A percentile compares a stretch with the other conserved stretches of the same genome.
Evolutionary conservation across 2,113 vertebrate genomes (phyloP).

Genomic region (Ia io): DNA sequence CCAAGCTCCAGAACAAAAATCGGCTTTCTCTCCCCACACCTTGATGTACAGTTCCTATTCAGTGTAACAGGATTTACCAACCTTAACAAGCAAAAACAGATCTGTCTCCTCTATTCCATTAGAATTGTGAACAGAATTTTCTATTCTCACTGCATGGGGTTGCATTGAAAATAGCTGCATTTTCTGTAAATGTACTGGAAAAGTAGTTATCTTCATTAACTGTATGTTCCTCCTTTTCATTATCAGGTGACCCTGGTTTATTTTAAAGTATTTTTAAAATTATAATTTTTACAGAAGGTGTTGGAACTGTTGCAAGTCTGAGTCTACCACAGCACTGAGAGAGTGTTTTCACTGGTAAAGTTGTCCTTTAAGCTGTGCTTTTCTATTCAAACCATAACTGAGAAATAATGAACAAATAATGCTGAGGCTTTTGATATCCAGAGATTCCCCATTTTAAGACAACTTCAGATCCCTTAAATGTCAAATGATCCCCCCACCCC

Average conservation of each 20-base stretch:
- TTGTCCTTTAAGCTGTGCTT: neutral
- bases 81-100: neutral
- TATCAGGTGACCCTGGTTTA: neutral
- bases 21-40: neutral
- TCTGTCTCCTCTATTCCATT: neutral
- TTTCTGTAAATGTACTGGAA: constrained; percentile 48
- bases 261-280: constrained; percentile 26
- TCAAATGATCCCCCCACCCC: constrained; percentile 5
- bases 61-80: constrained; percentile 30
- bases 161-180: constrained; percentile 51
- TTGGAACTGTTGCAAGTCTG: neutral
- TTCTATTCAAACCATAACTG: neutral
- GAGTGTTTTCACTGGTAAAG: constrained; percentile 5
- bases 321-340: neutral
- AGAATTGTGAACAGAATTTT: constrained; percentile 36
- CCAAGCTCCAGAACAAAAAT: neutral
- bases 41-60: constrained; percentile 34
- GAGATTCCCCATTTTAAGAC: constrained; percentile 18
- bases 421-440: neutral
- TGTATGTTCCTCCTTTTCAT: neutral
- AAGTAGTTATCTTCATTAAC: constrained; percentile 36
- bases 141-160: constrained; percentile 47
- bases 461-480: neutral
- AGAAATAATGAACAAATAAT: constrained; percentile 34
- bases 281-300: neutral